Base-by-base conservation (phyloP, 2,888 invertebrate genomes). In the Lamellibrachia satsuma region DNA sequence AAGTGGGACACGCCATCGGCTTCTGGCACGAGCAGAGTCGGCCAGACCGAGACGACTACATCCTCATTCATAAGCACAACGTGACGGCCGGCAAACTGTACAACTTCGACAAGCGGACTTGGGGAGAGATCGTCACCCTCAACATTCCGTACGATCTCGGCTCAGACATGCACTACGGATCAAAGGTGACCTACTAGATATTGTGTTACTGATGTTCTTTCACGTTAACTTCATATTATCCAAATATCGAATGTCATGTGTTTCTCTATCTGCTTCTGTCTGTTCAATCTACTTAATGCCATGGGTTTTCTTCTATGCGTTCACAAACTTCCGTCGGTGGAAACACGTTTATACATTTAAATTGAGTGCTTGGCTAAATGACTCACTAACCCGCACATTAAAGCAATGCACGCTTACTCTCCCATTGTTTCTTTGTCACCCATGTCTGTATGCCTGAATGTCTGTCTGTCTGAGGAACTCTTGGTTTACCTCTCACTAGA, bases 1-100 rank as follows among this genome's bases (percentile, higher is more conserved):
- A 96, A 93, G 94, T 96, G 7, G 96, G 96, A 15, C 96, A 96
- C 92, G 95, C 95, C 55, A 95, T 96, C 7, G 96, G 96, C 0
- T 96, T 96, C 94, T 96, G 96, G 96, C 96, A 96, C 94, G 96
- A 96, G 93, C 96, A 96, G 94, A 95, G 95, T 7, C 94, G 96
- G 7, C 95, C 95, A 2, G 96, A 96, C 93, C 93, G 96, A 75
- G 95, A 96, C 92, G 94, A 94, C 7, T 94, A 95, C 93, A 93
- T 96, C 27, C 93, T 92, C 55, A 94, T 96, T 75, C 93, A 95
- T 51, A 92, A 94, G 27, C 93, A 95, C 15, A 95, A 95, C 93
- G 95, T 96, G 52, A 94, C 94, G 52, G 93, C 94, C 27, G 95
- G 95, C 57, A 95, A 95, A 92, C 94, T 94, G 57, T 95, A 95